Evolutionary conservation across 1,140 invertebrate species (phyloP), one percentile per base, ranked within the genome.

Genomic region (Drosophila micromelanica): DNA sequence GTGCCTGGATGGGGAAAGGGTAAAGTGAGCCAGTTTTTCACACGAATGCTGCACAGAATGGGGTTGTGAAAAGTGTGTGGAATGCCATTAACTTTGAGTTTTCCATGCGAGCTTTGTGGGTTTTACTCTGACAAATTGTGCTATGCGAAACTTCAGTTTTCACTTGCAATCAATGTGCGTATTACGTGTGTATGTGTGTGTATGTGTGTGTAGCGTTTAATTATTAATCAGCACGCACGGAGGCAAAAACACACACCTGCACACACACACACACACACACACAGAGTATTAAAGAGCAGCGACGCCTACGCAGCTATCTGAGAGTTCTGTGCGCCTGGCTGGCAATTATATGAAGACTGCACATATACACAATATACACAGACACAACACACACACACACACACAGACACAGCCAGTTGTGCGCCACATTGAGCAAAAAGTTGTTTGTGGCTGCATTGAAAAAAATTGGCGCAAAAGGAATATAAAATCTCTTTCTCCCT

Each of bases 251-350:
- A 13, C 30, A 23, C 43, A 48, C 42, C 63, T 15, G 54, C 63
- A 64, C 63, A 63, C 59, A 56, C 38, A 65, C 30, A 45, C 7
- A 46, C 46, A 32, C n/a, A 32, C 48, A 32, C 48, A 32, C 12
- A 5, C 11, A n/a, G 7, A 6, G 8, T 51, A 9, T 27, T 17
- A 35, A 35, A 7, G 32, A 35, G 32, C 32, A 35, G 8, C 32
- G 13, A 12, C 13, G 49, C 9, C 68, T 73, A 71, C 81, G 65
- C 64, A 63, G 61, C 52, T 55, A 55, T 43, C 48, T 54, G 30
- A 17, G 38, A 61, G 1, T 20, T 73, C 80, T 85, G 80, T 40
- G 80, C 80, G 80, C 81, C 81, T 85, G 77, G 81, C 64, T 65
- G 61, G 17, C 52, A 70, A 67, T 80, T 77, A 68, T 59, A 63